Percentiles rank a stretch among this genome's conserved stretches.
These are phyloP conservation scores for Leptopterna dolabrata DNA, from an alignment of 2,888 invertebrate genomes.

Conservation along the genomic window DNA sequence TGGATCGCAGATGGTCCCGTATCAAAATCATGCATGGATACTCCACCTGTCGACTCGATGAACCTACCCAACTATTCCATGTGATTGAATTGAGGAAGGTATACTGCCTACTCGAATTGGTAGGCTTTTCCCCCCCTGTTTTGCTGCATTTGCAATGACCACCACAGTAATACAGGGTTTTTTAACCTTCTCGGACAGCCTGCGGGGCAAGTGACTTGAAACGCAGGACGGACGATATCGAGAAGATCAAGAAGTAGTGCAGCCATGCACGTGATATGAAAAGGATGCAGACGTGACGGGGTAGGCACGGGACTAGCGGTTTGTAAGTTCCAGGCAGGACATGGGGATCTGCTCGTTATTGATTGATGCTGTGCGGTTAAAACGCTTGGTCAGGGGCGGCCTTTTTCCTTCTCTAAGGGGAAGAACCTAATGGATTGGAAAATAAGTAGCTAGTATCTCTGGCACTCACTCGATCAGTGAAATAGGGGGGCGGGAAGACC, in stretches of 20 bases:
- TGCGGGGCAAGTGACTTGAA: neutral
- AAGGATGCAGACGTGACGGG: no score
- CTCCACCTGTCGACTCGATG: no score
- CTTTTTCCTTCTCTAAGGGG: neutral
- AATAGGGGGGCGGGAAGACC: neutral
- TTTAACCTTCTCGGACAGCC: no score
- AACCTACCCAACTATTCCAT: no score
- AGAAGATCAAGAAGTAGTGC: conserved; percentile 28
- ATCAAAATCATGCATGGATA: no score
- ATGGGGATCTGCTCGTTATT: conserved; percentile 34
- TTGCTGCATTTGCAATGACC: no score
- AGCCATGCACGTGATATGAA: conserved; percentile 33
- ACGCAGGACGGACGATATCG: conserved; percentile 1
- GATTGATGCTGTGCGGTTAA: conserved; percentile 40
- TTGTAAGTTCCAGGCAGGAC: conserved; percentile 31
- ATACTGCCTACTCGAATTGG: no score
- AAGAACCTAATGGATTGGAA: conserved; percentile 49
- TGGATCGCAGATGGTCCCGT: no score
- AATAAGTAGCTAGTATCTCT: conserved; percentile 45
- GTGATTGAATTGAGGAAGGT: no score
- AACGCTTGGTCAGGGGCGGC: conserved; percentile 36
- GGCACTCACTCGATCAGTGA: conserved; percentile 34
- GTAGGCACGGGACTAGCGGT: neutral
- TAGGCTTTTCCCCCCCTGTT: no score
- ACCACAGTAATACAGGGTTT: no score